Conservation (phyloP, 2,888 invertebrate species). For the Limnephilus rhombicus region DNA sequence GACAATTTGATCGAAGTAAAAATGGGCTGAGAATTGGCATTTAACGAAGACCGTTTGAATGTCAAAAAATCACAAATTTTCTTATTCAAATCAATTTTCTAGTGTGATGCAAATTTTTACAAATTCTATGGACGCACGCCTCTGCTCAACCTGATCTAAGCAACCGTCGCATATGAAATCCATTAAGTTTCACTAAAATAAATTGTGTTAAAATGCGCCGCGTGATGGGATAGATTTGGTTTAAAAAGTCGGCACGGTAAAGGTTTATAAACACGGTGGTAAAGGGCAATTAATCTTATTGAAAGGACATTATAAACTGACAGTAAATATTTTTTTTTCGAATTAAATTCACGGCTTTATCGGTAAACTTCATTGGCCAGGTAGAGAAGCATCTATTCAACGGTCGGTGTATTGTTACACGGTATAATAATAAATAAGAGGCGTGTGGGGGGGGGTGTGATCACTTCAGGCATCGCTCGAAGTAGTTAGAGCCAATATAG, state of each 20-base stretch:
- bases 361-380: not conserved
- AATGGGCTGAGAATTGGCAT: not conserved
- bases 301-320: not conserved
- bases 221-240: no score
- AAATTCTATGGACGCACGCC: not conserved
- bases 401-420: slow-evolving; percentile 34
- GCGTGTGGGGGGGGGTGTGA: slow-evolving; percentile 7
- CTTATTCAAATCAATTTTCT: not conserved
- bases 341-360: not conserved
- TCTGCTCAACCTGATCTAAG: no score
- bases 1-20: not conserved
- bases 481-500: slow-evolving; percentile 95
- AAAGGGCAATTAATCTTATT: not conserved
- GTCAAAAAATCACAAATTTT: not conserved
- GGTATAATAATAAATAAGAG: slow-evolving; percentile 53
- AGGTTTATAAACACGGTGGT: not conserved
- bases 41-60: not conserved
- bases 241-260: no score
- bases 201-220: no score
- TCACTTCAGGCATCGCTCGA: slow-evolving; percentile 97
- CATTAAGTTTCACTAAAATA: no score
- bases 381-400: slow-evolving; percentile 18
- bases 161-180: no score
- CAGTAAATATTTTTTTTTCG: not conserved
- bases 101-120: not conserved